These are phyloP conservation scores for Icerya purchasi DNA, from an alignment of 2,888 invertebrate species.

Conservation along the genomic window DNA sequence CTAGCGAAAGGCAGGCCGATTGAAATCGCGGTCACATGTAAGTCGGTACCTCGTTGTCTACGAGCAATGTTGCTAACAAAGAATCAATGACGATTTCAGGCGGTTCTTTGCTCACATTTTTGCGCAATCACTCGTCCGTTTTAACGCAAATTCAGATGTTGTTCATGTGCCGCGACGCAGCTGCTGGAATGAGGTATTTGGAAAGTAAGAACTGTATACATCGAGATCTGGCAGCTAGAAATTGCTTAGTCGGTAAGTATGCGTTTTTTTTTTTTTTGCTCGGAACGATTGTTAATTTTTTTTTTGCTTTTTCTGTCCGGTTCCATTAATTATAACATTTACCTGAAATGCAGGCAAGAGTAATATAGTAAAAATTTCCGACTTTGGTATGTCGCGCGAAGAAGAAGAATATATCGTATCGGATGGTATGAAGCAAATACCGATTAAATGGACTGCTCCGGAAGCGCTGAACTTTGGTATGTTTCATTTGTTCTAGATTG, in stretches of 20 bases:
- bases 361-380: slow-evolving; percentile 83
- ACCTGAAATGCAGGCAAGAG: slow-evolving; percentile 35
- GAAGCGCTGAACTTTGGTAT: slow-evolving; percentile 84
- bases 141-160: slow-evolving; percentile 44
- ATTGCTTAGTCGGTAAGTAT: slow-evolving; percentile 56
- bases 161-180: slow-evolving; percentile 83
- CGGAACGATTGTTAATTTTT: slow-evolving; percentile 25
- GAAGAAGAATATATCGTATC: slow-evolving; percentile 93
- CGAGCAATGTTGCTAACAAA: too few species aligned
- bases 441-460: slow-evolving; percentile 96
- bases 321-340: background rate
- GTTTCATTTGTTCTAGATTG: too few species aligned
- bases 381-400: slow-evolving; percentile 94
- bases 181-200: slow-evolving; percentile 84
- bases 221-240: slow-evolving; percentile 81
- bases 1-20: too few species aligned
- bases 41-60: too few species aligned
- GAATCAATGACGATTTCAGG: slow-evolving; percentile 39
- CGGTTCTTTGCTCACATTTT: slow-evolving; percentile 71
- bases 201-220: slow-evolving; percentile 93
- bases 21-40: too few species aligned
- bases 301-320: background rate
- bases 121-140: slow-evolving; percentile 51
- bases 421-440: slow-evolving; percentile 94
- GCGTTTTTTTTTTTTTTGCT: slow-evolving; percentile 30